Conservation (phyloP, 2,113 vertebrate species). For the Cyprinodon tularosa region DNA sequence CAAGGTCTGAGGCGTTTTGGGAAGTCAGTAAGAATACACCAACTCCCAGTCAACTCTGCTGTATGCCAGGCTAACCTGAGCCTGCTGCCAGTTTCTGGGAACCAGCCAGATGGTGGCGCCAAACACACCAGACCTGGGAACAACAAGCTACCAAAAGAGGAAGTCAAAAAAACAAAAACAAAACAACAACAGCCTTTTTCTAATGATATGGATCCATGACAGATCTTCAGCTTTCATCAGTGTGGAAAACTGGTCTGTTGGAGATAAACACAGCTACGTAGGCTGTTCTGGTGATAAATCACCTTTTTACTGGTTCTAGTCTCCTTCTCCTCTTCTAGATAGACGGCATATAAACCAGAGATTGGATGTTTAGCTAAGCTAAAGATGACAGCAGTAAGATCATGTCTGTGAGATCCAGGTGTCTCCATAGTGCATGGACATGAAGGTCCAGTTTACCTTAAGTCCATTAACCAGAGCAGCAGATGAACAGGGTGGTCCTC, state of each 20-base stretch:
- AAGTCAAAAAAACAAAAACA: too few relatives aligned
- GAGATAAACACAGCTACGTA: not conserved
- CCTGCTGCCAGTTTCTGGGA: too few relatives aligned
- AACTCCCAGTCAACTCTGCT: too few relatives aligned
- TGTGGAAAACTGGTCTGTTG: not conserved
- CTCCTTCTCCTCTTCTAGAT: not conserved
- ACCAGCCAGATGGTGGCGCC: too few relatives aligned
- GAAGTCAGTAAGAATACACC: too few relatives aligned
- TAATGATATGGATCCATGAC: too few relatives aligned
- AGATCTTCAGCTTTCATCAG: not conserved
- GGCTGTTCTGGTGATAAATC: not conserved
- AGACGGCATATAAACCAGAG: not conserved
- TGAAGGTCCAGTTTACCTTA: not conserved
- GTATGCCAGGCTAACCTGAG: too few relatives aligned
- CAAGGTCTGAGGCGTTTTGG: too few relatives aligned
- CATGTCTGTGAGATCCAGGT: not conserved
- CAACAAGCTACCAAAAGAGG: too few relatives aligned
- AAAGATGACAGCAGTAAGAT: not conserved
- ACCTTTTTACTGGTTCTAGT: not conserved
- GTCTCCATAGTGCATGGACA: not conserved
- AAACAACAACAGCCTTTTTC: too few relatives aligned
- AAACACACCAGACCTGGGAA: too few relatives aligned
- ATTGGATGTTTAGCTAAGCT: not conserved
- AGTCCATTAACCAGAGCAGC: not conserved
- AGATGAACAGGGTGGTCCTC: not conserved